Evolutionary conservation across 2,888 invertebrate species (phyloP).

Genomic region (Drosophila lutescens): DNA sequence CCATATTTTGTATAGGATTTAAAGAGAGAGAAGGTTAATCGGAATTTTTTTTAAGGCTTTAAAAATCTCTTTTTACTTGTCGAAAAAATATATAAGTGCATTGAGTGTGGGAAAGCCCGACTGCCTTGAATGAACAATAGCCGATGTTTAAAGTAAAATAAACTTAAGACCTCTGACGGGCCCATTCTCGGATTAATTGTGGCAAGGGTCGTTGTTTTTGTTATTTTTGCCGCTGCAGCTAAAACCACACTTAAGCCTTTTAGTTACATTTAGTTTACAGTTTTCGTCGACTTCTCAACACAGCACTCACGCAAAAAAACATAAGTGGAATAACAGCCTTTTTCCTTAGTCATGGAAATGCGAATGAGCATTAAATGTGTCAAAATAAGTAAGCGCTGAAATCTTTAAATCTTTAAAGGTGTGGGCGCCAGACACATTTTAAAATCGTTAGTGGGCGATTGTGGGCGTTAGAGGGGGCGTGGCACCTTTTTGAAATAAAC

Average conservation of each 20-base stretch:
- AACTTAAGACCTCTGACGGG: slow-evolving; percentile 14
- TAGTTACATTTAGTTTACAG: slow-evolving; percentile 63
- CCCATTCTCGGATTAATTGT: slow-evolving; percentile 51
- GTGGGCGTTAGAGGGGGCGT: no score
- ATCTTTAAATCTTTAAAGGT: slow-evolving; percentile 4
- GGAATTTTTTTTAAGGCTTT: no score
- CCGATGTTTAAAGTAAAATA: slow-evolving; percentile 26
- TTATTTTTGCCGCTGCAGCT: slow-evolving; percentile 49
- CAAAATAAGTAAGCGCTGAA: slow-evolving; percentile 36
- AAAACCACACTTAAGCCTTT: slow-evolving; percentile 60
- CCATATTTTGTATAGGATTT: no score
- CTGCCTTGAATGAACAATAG: slow-evolving; percentile 19
- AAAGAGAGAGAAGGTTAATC: no score
- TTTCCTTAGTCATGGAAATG: slow-evolving; percentile 32
- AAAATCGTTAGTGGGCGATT: no score
- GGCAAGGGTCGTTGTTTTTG: slow-evolving; percentile 31
- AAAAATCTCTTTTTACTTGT: no score
- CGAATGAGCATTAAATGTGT: slow-evolving; percentile 26
- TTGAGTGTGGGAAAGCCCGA: not conserved
- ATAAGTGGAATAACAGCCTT: slow-evolving; percentile 36
- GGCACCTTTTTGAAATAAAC: no score
- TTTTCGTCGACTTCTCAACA: slow-evolving; percentile 43
- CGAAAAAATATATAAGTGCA: no score
- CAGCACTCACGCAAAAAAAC: slow-evolving; percentile 28
- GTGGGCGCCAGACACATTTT: no score